Evolutionary conservation across 2,888 invertebrate species (phyloP).

Genomic region (Carcina quercana): DNA sequence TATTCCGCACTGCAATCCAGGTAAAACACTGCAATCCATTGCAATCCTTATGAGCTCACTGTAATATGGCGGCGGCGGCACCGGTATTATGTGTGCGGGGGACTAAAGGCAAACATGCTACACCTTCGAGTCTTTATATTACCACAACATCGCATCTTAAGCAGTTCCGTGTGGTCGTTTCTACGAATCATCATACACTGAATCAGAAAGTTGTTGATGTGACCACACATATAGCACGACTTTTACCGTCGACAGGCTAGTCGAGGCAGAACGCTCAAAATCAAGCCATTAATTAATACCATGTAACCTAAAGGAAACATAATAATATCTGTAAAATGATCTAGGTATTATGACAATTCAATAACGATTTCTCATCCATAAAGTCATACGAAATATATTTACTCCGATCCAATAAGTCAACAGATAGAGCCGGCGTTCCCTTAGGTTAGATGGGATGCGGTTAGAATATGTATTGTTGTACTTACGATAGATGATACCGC

Average conservation of each 20-base stretch:
- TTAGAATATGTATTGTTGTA: conserved; percentile 30
- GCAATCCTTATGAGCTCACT: conserved; percentile 32
- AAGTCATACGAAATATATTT: no score
- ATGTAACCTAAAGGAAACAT: no score
- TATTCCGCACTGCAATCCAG: conserved; percentile 70
- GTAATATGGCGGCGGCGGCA: conserved; percentile 62
- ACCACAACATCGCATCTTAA: conserved; percentile 12
- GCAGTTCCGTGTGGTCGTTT: conserved; percentile 5
- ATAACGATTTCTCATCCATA: no score
- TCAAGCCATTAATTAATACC: conserved; percentile 1
- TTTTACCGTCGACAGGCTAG: conserved; percentile 15
- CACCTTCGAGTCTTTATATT: conserved; percentile 7
- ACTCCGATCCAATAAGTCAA: no score
- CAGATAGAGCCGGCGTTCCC: no score
- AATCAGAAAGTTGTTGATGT: conserved; percentile 4
- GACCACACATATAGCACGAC: conserved; percentile 9
- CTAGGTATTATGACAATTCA: no score
- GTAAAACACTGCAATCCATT: conserved; percentile 68
- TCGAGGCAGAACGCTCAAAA: conserved; percentile 2
- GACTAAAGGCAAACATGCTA: conserved; percentile 31
- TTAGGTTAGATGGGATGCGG: no score
- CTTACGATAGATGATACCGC: conserved; percentile 67
- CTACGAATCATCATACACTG: neutral
- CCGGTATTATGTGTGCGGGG: conserved; percentile 40
- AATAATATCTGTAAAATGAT: no score